A percentile compares a stretch with the other conserved stretches of the same genome.
Conservation (phyloP, 2,113 vertebrate species). For the Ovis aries region ARS-UI_Ramb_v3.0 NC_056055.1:165858001-165858500, state of each 20-base stretch:
- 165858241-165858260: neutral
- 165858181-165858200: neutral
- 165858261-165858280: neutral
- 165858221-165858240: neutral
- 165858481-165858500: neutral
- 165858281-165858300: neutral
- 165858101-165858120: neutral
- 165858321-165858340: neutral
- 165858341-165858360: constrained; percentile 1
- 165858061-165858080: neutral
- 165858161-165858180: neutral
- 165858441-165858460: neutral
- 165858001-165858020: neutral
- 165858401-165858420: neutral
- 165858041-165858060: neutral
- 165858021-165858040: neutral
- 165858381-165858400: neutral
- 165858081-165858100: neutral
- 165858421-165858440: neutral
- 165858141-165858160: neutral
- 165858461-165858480: neutral
- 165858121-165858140: constrained; percentile 1
- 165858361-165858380: neutral
- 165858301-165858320: neutral
- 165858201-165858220: neutral